Evolutionary conservation across 2,113 vertebrate genomes (phyloP).

Genomic region (Cryptotis parvus): DNA sequence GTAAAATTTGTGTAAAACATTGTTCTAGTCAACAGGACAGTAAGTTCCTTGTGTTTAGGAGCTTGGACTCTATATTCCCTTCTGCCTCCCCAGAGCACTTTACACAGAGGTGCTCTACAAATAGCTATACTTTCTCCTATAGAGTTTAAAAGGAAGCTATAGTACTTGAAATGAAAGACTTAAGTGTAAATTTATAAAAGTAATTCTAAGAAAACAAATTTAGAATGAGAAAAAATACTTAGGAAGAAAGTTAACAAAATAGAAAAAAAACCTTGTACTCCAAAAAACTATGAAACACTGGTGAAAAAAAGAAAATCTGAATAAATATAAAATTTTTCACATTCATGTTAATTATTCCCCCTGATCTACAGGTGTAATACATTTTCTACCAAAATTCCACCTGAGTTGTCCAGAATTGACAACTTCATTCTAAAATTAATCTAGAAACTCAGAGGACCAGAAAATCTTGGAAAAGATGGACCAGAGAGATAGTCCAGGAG

Average conservation of each 20-base stretch:
- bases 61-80: neutral
- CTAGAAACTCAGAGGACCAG: neutral
- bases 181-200: neutral
- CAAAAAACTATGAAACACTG: slow-evolving; percentile 37
- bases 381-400: slow-evolving; percentile 11
- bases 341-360: neutral
- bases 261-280: slow-evolving; percentile 2
- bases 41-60: neutral
- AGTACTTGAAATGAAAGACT: slow-evolving; percentile 25
- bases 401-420: slow-evolving; percentile 25
- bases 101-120: neutral
- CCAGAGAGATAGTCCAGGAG: no score
- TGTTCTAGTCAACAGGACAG: neutral
- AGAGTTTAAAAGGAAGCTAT: slow-evolving; percentile 36
- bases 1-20: neutral
- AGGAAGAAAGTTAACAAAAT: slow-evolving; percentile 45
- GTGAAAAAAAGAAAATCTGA: slow-evolving; percentile 40
- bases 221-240: slow-evolving; percentile 27
- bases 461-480: slow-evolving; percentile 26
- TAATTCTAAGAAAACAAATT: slow-evolving; percentile 30
- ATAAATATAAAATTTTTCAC: slow-evolving; percentile 37
- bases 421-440: slow-evolving; percentile 32
- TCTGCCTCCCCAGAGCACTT: neutral
- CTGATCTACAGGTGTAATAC: neutral
- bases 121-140: neutral